phyloP scores from a whole-genome alignment of 2,113 vertebrate genomes.

The Hippolais icterina region DNA sequence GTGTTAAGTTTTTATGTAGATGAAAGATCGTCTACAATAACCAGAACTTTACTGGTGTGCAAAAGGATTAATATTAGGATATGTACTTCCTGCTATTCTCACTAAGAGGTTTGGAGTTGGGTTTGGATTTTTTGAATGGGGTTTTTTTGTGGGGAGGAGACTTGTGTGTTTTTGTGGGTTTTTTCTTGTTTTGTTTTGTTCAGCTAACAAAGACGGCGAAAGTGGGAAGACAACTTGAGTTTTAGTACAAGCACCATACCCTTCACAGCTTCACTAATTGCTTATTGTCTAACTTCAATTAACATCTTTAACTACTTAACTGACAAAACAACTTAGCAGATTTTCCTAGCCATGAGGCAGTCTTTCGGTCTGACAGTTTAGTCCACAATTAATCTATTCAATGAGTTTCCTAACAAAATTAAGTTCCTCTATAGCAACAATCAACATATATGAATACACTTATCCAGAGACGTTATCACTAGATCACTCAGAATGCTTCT shows the following conservation, averaged over 20 bases:
- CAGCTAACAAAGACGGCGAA: not conserved
- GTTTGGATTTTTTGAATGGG: not conserved
- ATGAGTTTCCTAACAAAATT: not conserved
- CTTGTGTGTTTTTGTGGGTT: not conserved
- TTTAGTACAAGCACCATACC: not conserved
- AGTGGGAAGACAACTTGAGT: not conserved
- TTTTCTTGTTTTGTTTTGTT: not conserved
- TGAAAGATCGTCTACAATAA: not conserved
- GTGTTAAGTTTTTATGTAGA: not conserved
- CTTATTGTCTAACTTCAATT: not conserved
- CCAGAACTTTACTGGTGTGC: not conserved
- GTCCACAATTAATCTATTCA: not conserved
- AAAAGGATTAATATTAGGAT: not conserved
- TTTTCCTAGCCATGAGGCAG: not conserved
- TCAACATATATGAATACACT: not conserved
- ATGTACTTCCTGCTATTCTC: not conserved
- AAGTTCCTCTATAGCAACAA: not conserved
- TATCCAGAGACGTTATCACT: not conserved
- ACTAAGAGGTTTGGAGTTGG: not conserved
- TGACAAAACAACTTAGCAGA: not conserved
- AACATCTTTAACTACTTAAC: not conserved
- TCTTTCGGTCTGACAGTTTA: not conserved
- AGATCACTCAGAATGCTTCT: not conserved
- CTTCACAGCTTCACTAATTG: not conserved
- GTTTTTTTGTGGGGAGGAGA: fast-evolving